These are phyloP conservation scores for Ia io DNA, from an alignment of 2,113 vertebrate species.

Conservation along the genomic window DNA sequence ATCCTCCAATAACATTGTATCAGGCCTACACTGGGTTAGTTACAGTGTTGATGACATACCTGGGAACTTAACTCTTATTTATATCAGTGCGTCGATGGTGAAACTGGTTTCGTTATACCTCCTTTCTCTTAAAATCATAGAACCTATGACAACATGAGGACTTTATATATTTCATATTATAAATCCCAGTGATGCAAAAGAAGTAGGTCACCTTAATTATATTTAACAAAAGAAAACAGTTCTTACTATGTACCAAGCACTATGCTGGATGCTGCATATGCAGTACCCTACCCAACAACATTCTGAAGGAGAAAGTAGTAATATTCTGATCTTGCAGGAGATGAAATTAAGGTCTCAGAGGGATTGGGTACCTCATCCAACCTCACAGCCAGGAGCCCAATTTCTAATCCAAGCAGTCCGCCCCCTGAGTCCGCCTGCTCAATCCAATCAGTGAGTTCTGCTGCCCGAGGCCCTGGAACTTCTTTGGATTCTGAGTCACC, in stretches of 20 bases:
- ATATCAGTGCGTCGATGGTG: background rate
- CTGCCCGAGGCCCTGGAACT: background rate
- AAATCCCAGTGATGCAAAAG: background rate
- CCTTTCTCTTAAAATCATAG: background rate
- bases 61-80: background rate
- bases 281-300: background rate
- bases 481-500: background rate
- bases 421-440: fast-evolving
- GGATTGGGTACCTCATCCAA: background rate
- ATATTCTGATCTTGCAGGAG: background rate
- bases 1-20: background rate
- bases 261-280: fast-evolving
- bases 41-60: background rate
- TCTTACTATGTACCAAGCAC: background rate
- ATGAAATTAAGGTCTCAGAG: background rate
- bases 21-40: background rate
- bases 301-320: background rate
- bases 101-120: background rate
- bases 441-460: background rate
- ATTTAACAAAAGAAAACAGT: background rate
- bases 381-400: background rate
- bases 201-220: background rate
- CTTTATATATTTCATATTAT: background rate
- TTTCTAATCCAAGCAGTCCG: background rate
- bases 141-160: background rate